Percentiles rank a stretch among this genome's conserved stretches.
These are phyloP conservation scores for Scrobipalpa atriplicella DNA, from an alignment of 2,888 invertebrate species.

Conservation along the genomic window DNA sequence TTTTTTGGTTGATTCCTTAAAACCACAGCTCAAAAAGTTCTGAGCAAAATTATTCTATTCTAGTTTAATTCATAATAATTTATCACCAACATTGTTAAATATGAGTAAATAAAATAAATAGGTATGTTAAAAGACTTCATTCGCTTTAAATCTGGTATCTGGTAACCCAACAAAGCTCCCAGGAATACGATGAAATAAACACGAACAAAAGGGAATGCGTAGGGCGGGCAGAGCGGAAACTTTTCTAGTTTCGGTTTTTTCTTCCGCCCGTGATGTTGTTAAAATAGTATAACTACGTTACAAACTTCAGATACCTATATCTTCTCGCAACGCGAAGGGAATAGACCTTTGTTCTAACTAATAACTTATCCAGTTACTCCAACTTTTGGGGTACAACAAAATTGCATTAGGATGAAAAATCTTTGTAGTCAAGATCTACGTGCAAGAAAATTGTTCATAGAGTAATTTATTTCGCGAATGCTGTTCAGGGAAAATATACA, in stretches of 20 bases:
- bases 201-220: conserved; percentile 25
- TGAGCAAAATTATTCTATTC: too few species aligned
- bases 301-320: conserved; percentile 3
- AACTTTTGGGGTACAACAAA: background rate
- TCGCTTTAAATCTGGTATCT: background rate
- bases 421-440: background rate
- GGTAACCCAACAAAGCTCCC: conserved; percentile 19
- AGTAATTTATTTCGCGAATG: background rate
- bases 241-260: conserved; percentile 29
- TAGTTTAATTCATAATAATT: too few species aligned
- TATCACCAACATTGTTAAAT: too few species aligned
- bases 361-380: background rate
- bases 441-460: background rate
- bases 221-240: conserved; percentile 25
- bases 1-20: too few species aligned
- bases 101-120: too few species aligned
- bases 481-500: background rate
- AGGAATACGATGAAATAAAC: conserved; percentile 25
- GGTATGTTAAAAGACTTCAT: too few species aligned
- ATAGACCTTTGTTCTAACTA: conserved; percentile 8
- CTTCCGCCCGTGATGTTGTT: conserved; percentile 24
- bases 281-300: conserved; percentile 27
- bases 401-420: background rate
- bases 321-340: background rate
- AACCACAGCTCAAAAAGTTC: too few species aligned